Evolutionary conservation across 2,888 invertebrate genomes (phyloP).

Genomic region (Apantesis nais): DNA sequence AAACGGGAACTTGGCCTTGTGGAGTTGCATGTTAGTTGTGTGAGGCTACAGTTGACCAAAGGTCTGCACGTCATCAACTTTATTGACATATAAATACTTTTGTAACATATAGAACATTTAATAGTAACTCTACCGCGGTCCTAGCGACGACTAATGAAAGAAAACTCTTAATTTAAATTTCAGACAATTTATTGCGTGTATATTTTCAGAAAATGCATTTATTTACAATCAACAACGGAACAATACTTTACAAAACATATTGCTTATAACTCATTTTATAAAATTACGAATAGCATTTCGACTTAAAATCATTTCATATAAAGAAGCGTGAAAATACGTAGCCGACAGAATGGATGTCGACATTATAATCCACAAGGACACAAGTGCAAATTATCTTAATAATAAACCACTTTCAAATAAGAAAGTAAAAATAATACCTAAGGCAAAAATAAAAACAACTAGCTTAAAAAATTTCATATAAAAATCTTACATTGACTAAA

Average conservation of each 20-base stretch:
- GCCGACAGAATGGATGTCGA: conserved; percentile 67
- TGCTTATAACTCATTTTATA: conserved; percentile 68
- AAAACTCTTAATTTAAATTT: conserved; percentile 77
- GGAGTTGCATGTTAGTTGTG: conserved; percentile 85
- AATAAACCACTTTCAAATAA: conserved; percentile 80
- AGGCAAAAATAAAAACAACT: conserved; percentile 83
- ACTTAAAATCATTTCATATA: conserved; percentile 68
- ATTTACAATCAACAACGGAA: conserved; percentile 84
- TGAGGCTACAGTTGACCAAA: conserved; percentile 80
- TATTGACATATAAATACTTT: conserved; percentile 67
- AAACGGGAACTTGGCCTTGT: conserved; percentile 86
- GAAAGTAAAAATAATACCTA: conserved; percentile 81
- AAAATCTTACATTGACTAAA: conserved; percentile 84
- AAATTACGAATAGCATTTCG: conserved; percentile 75
- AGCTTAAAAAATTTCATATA: conserved; percentile 79
- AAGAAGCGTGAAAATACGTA: conserved; percentile 82
- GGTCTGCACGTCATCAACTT: conserved; percentile 84
- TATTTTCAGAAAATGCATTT: conserved; percentile 83
- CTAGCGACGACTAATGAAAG: conserved; percentile 65
- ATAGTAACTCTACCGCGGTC: conserved; percentile 58
- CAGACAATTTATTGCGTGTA: conserved; percentile 84
- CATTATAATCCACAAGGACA: conserved; percentile 83
- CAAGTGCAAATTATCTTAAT: conserved; percentile 82
- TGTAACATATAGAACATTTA: conserved; percentile 42
- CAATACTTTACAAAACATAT: conserved; percentile 79